A percentile compares a stretch with the other conserved stretches of the same genome.
Evolutionary conservation across 35 echinoderm and acorn worm genomes (phyloP).

Genomic region (Diadema setosum): DNA sequence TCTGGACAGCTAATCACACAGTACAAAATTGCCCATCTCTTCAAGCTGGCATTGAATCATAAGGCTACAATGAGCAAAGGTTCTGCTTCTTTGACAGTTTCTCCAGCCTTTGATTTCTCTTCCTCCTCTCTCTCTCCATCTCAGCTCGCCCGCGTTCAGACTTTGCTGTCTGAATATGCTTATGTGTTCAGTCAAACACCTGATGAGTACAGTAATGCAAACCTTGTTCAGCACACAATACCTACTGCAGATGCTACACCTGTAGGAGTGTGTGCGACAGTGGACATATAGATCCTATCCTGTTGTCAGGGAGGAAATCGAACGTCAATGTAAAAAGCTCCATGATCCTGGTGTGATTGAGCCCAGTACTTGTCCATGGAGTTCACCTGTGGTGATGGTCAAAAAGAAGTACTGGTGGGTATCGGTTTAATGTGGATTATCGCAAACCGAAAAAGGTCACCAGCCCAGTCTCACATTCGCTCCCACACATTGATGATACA

Average conservation of each 20-base stretch:
- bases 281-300: not conserved
- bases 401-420: conserved; percentile 36
- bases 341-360: not conserved
- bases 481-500: conserved; percentile 39
- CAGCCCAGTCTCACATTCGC: conserved; percentile 33
- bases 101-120: not conserved
- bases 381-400: conserved; percentile 23
- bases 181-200: not conserved
- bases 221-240: not conserved
- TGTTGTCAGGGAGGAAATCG: not conserved
- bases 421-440: conserved; percentile 29
- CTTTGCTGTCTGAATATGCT: not conserved
- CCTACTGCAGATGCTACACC: not conserved
- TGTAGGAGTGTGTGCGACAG: not conserved
- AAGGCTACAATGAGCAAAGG: no score
- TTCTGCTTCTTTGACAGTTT: not conserved
- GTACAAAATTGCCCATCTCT: no score
- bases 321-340: not conserved
- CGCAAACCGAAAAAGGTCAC: conserved; percentile 17
- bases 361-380: conserved; percentile 21
- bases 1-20: not conserved
- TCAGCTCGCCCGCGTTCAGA: not conserved
- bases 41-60: no score
- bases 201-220: conserved; percentile 1
- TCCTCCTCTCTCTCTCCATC: not conserved